These are phyloP conservation scores for Baccha elongata DNA, from an alignment of 2,888 invertebrate species.

Conservation along the genomic window DNA sequence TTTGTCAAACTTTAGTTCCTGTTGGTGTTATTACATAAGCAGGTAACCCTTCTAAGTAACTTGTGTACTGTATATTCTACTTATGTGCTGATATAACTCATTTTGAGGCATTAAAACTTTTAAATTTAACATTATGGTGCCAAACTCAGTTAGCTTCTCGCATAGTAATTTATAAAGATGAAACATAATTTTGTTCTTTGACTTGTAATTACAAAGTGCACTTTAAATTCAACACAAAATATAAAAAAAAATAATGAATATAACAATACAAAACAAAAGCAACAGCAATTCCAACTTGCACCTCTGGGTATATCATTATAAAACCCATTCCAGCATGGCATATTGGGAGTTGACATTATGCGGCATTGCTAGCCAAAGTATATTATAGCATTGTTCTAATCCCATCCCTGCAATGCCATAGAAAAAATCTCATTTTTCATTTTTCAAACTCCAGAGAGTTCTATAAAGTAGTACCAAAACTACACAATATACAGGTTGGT, in stretches of 20 bases:
- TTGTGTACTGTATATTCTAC: not conserved
- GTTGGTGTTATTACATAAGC: not conserved
- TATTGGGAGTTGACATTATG: conserved; percentile 40
- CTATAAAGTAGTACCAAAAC: not conserved
- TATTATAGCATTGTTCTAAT: conserved; percentile 41
- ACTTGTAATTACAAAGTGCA: conserved; percentile 58
- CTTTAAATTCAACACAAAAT: conserved; percentile 20
- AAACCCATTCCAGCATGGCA: conserved; percentile 9
- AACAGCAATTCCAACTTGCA: conserved; percentile 24
- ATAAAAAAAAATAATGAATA: not conserved
- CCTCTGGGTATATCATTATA: conserved; percentile 10
- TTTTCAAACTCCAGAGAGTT: conserved; percentile 17
- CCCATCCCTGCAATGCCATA: conserved; percentile 57
- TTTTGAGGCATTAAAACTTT: conserved; percentile 31
- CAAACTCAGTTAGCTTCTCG: conserved; percentile 1
- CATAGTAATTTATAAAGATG: conserved; percentile 38
- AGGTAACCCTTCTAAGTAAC: conserved; percentile 16
- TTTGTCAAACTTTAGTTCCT: not conserved
- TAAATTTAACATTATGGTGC: conserved; percentile 28
- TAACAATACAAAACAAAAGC: conserved; percentile 17
- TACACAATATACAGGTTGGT: conserved; percentile 14
- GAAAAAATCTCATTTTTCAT: conserved; percentile 60
- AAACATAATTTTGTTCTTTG: conserved; percentile 39
- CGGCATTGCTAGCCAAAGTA: conserved; percentile 14
- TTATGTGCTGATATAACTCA: conserved; percentile 14